Conservation (phyloP, 2,888 invertebrate species). For the Tuta absoluta region DNA sequence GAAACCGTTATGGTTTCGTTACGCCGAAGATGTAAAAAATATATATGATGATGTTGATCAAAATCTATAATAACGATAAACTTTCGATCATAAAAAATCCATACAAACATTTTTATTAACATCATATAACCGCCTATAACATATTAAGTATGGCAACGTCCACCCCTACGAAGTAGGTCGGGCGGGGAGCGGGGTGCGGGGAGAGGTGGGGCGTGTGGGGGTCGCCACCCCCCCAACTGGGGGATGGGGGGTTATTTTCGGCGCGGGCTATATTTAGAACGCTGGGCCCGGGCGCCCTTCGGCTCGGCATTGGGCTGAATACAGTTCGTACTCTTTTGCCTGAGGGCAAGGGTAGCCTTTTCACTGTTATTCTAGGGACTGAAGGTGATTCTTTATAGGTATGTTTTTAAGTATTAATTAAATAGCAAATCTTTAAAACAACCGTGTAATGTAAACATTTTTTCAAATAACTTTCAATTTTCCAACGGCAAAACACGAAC, state of each 20-base stretch:
- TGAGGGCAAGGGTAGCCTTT: neutral
- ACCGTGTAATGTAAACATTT: no score
- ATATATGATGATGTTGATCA: no score
- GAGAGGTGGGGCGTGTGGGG: slow-evolving; percentile 32
- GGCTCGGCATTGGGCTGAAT: slow-evolving; percentile 11
- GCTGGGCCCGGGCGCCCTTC: slow-evolving; percentile 52
- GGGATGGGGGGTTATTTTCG: slow-evolving; percentile 55
- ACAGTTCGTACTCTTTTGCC: slow-evolving; percentile 13
- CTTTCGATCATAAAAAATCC: slow-evolving; percentile 4
- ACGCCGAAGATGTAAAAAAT: no score
- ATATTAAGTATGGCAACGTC: neutral
- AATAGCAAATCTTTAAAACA: no score
- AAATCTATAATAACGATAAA: slow-evolving; percentile 1
- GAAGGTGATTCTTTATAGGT: neutral
- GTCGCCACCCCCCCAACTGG: slow-evolving; percentile 22
- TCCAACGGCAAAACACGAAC: no score
- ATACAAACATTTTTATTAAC: slow-evolving; percentile 5
- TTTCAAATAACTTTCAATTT: no score
- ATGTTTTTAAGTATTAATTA: no score
- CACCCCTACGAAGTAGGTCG: slow-evolving; percentile 24
- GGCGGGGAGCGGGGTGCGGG: no score
- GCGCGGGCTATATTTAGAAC: slow-evolving; percentile 65
- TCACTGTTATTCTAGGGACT: neutral
- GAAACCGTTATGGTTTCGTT: neutral
- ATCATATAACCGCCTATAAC: slow-evolving; percentile 8